Conservation (phyloP, 1,140 invertebrate genomes). For the Phortica variegata region DNA sequence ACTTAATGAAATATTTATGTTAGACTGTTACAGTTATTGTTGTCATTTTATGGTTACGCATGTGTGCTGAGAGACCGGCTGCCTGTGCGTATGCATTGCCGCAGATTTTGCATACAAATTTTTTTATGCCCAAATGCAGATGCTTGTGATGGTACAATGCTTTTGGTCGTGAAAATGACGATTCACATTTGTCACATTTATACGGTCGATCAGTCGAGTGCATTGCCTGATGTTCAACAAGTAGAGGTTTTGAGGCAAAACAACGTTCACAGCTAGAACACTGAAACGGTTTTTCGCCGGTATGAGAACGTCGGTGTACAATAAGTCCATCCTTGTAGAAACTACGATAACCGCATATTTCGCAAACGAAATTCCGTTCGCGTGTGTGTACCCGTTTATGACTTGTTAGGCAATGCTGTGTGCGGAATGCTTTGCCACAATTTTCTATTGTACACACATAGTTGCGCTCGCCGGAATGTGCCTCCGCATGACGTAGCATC, state of each 20-base stretch:
- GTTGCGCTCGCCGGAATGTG: conserved; percentile 30
- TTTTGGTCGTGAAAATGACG: conserved; percentile 80
- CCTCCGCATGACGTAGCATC: conserved; percentile 34
- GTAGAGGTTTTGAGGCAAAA: conserved; percentile 42
- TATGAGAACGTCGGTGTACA: conserved; percentile 92
- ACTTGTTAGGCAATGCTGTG: conserved; percentile 33
- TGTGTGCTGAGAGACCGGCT: conserved; percentile 46
- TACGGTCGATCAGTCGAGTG: conserved; percentile 82
- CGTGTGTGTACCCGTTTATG: conserved; percentile 38
- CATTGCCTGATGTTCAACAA: conserved; percentile 64
- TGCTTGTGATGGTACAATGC: conserved; percentile 81
- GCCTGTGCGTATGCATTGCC: conserved; percentile 52
- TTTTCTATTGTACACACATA: conserved; percentile 40
- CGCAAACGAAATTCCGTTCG: conserved; percentile 43
- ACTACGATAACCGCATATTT: conserved; percentile 43
- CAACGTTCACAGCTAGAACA: conserved; percentile 32
- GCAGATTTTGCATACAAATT: conserved; percentile 70
- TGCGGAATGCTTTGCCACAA: conserved; percentile 43
- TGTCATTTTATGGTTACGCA: conserved; percentile 41
- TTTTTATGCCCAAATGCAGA: conserved; percentile 80
- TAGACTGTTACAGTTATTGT: no score
- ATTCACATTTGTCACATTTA: conserved; percentile 71
- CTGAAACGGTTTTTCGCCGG: conserved; percentile 91
- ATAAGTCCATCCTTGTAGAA: conserved; percentile 76
- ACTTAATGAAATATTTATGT: no score